Evolutionary conservation across 2,888 invertebrate genomes (phyloP), one percentile per base, ranked within the genome.

Genomic region (Ichneumoninae sp.): DNA sequence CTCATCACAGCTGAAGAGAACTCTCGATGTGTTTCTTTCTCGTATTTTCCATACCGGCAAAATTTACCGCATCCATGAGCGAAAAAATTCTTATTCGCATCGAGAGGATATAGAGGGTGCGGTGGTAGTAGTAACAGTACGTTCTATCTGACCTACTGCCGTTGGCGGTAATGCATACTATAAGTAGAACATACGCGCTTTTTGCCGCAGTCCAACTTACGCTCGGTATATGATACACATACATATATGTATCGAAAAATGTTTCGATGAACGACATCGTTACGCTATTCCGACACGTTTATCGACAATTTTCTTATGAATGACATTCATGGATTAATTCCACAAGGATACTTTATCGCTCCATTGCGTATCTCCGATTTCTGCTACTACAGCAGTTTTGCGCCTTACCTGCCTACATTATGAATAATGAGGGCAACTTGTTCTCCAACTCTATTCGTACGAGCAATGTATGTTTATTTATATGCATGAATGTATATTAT

Each of bases 161-260:
- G 69, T 47, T 74, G 40, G 76, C 62, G 10, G 52, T 52, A 80
- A 74, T 68, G 66, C 52, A 47, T 83, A 30, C 22, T n/a, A 44
- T 68, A 83, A 84, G 84, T 84, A 19, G 84, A 78, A 78, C 80
- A 78, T 54, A 47, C 74, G 72, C 60, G 60, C 44, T 44, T 68
- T 80, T 57, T 69, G 52, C 40, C 26, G 66, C 52, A 68, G 36
- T n/a, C 40, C 50, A 47, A 13, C 79, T 71, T 54, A 74, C 19
- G 82, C 40, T 65, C 60, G 40, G 50, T 44, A 69, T 26, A 26
- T 1, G 33, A 33, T 13, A 62, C 16, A 30, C 1, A 26, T 50
- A 50, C n/a, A 13, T 50, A 33, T 33, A 7, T 62, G n/a, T 16
- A n/a, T 54, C n/a, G 8, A 40, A 66, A 52, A 57, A 78, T 47